These are phyloP conservation scores for Heteractis magnifica DNA, from an alignment of 92 coral and sea anemone genomes.

Conservation along the genomic window DNA sequence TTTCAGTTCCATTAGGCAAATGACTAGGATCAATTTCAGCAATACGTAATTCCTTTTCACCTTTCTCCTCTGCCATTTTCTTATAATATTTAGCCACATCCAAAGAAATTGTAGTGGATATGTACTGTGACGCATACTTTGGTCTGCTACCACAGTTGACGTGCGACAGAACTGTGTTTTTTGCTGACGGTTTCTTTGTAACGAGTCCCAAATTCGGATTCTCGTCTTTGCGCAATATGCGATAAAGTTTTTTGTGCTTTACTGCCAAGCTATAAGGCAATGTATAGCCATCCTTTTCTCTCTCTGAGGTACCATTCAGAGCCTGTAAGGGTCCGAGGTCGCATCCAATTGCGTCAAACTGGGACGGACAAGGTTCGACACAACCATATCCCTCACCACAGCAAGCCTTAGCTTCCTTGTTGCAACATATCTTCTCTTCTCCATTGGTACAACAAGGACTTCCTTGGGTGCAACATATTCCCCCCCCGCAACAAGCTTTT, in stretches of 20 bases:
- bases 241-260: too few relatives aligned
- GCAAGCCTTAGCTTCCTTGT: background rate
- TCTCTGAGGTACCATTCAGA: too few relatives aligned
- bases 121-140: slow-evolving; percentile 29
- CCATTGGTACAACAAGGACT: slow-evolving; percentile 2
- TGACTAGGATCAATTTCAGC: too few relatives aligned
- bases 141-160: slow-evolving; percentile 31
- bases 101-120: slow-evolving; percentile 28
- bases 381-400: background rate
- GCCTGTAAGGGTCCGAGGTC: too few relatives aligned
- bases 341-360: slow-evolving; percentile 18
- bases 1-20: too few relatives aligned
- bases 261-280: too few relatives aligned
- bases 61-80: too few relatives aligned
- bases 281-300: too few relatives aligned
- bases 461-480: background rate
- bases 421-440: background rate
- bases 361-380: background rate
- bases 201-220: too few relatives aligned
- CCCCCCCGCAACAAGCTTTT: background rate
- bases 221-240: too few relatives aligned
- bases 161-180: slow-evolving; percentile 33
- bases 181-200: slow-evolving; percentile 11
- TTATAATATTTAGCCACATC: slow-evolving; percentile 12
- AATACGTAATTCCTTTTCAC: too few relatives aligned